Percentiles rank a stretch among this genome's conserved stretches.
These are phyloP conservation scores for Phalacrocorax pelagicus DNA, from an alignment of 2,113 vertebrate species.

Conservation along the genomic window DNA sequence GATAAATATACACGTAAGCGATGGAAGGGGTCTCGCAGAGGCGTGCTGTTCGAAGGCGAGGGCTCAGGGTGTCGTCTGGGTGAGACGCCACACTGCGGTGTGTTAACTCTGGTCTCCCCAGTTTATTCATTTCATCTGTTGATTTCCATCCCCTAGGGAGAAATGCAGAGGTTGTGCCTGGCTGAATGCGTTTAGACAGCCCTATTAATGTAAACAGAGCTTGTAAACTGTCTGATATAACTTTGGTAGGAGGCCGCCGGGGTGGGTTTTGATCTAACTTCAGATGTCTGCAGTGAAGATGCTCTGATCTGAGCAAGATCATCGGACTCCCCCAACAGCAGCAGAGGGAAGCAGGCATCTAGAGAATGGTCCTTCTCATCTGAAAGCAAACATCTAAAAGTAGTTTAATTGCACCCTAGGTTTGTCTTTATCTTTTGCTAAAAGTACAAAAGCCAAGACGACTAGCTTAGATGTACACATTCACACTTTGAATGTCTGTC, in stretches of 20 bases:
- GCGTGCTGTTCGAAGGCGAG: rapidly evolving
- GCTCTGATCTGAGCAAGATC: neutral
- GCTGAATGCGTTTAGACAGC: neutral
- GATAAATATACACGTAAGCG: rapidly evolving
- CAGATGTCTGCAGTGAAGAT: neutral
- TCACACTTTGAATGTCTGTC: neutral
- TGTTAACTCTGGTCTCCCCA: rapidly evolving
- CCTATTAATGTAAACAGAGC: too few relatives aligned
- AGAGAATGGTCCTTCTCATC: neutral
- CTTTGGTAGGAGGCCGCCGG: neutral
- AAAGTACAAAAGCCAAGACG: neutral
- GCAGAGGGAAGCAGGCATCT: neutral
- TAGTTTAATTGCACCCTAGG: neutral
- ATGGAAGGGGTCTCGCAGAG: neutral
- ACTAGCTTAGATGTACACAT: neutral
- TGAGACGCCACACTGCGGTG: rapidly evolving
- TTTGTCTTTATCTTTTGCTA: neutral
- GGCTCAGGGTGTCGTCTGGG: too few relatives aligned
- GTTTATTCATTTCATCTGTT: rapidly evolving
- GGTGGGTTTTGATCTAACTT: neutral
- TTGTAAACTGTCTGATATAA: neutral
- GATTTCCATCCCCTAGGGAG: neutral
- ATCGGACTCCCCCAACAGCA: rapidly evolving
- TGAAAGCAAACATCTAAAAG: neutral
- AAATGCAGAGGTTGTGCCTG: neutral